A percentile compares a stretch with the other conserved stretches of the same genome.
These are phyloP conservation scores for Hippocampus barbouri DNA, from an alignment of 2,113 vertebrate genomes.

Conservation along the genomic window DNA sequence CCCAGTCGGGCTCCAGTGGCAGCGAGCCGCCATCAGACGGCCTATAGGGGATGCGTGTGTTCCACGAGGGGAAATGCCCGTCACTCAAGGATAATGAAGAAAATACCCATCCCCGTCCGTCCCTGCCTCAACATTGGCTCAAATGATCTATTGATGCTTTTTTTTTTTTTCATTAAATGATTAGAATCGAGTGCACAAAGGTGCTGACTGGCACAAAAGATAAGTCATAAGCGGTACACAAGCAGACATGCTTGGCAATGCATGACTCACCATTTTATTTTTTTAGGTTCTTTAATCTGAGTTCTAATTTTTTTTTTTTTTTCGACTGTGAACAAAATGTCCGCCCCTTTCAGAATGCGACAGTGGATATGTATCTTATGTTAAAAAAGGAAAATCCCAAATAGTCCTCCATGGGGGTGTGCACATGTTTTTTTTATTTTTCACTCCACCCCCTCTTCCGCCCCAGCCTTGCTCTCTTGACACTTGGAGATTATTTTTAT, in stretches of 20 bases:
- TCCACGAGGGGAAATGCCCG: conserved; percentile 15
- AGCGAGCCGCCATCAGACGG: conserved; percentile 82
- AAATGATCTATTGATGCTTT: not conserved
- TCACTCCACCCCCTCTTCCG: not conserved
- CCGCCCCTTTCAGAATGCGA: conserved; percentile 43
- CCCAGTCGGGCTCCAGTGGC: conserved; percentile 86
- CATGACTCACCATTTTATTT: conserved; percentile 49
- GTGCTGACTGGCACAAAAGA: conserved; percentile 54
- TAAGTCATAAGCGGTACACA: conserved; percentile 28
- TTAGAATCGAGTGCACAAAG: conserved; percentile 23
- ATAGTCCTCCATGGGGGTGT: conserved; percentile 37
- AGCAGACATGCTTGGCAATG: conserved; percentile 67
- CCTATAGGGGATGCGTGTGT: conserved; percentile 70
- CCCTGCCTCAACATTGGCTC: conserved; percentile 5
- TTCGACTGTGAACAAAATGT: conserved; percentile 36
- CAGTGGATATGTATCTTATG: conserved; percentile 62
- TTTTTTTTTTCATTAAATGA: not conserved
- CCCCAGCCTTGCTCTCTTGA: not conserved
- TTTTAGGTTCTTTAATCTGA: conserved; percentile 41
- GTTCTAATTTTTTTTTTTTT: conserved; percentile 5
- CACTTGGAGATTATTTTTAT: not conserved
- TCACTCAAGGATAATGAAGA: conserved; percentile 37
- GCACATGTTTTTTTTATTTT: not conserved
- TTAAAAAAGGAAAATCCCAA: conserved; percentile 52
- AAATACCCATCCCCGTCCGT: conserved; percentile 40